phyloP scores from a whole-genome alignment of 2,888 invertebrate genomes.

The Parascotia fuliginaria region DNA sequence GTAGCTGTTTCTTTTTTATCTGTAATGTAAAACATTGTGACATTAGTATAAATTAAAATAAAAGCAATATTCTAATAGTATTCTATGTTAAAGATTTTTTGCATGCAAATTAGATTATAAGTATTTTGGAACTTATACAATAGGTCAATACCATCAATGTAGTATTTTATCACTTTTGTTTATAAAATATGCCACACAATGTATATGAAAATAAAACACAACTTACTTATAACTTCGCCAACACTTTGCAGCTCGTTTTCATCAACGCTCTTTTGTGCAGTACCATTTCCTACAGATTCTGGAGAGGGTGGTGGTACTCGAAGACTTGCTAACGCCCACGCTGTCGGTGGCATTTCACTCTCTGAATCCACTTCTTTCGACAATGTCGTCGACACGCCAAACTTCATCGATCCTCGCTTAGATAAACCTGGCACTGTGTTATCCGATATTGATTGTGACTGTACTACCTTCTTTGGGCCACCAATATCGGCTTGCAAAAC shows the following conservation, averaged over 20 bases:
- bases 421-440: constrained; percentile 79
- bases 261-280: constrained; percentile 61
- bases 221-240: constrained; percentile 70
- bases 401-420: constrained; percentile 82
- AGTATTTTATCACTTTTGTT: too few species aligned
- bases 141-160: too few species aligned
- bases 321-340: constrained; percentile 82
- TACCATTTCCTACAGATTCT: constrained; percentile 52
- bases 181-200: too few species aligned
- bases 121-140: too few species aligned
- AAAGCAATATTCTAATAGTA: too few species aligned
- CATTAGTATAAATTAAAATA: too few species aligned
- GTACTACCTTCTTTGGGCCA: constrained; percentile 71
- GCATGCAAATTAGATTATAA: too few species aligned
- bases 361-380: constrained; percentile 59
- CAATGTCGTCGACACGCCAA: constrained; percentile 60
- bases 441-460: constrained; percentile 73
- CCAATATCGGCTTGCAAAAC: constrained; percentile 73
- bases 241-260: constrained; percentile 80
- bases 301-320: constrained; percentile 69
- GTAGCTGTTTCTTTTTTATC: constrained; percentile 63
- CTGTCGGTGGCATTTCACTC: constrained; percentile 73
- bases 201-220: neutral
- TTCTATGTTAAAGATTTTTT: too few species aligned
- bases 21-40: constrained; percentile 60